Evolutionary conservation across 1,140 invertebrate genomes (phyloP).

Genomic region (Plectus sambesii): DNA sequence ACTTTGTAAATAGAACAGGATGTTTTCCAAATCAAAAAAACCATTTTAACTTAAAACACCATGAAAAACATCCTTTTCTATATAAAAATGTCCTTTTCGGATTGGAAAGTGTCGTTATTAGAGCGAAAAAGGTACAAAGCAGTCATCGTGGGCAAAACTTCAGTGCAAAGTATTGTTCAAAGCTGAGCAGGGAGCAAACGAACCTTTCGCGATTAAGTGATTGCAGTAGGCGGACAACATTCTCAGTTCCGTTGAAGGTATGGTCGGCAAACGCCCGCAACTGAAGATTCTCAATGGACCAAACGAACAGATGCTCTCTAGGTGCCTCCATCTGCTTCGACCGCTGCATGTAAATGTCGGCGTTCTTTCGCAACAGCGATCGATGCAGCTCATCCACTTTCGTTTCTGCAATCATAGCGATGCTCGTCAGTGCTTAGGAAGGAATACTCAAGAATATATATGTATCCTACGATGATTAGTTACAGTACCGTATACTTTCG

Average conservation of each 20-base stretch:
- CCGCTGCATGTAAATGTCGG: slow-evolving; percentile 84
- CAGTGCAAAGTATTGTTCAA: slow-evolving; percentile 1
- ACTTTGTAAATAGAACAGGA: too few species aligned
- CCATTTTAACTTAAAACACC: not conserved
- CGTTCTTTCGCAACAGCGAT: slow-evolving; percentile 72
- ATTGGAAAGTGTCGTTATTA: too few species aligned
- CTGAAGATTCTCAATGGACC: slow-evolving; percentile 62
- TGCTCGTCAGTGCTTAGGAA: slow-evolving; percentile 9
- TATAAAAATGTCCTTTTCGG: too few species aligned
- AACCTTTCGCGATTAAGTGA: slow-evolving; percentile 66
- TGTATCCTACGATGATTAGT: slow-evolving; percentile 5
- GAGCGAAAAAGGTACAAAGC: too few species aligned
- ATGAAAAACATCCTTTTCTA: not conserved
- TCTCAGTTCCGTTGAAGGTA: slow-evolving; percentile 67
- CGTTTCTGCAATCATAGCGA: slow-evolving; percentile 43
- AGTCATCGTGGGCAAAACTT: too few species aligned
- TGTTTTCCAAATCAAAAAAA: not conserved
- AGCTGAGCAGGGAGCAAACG: too few species aligned
- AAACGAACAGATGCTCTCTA: slow-evolving; percentile 65
- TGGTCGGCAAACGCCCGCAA: slow-evolving; percentile 69
- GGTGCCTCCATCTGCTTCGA: slow-evolving; percentile 66
- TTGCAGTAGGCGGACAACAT: slow-evolving; percentile 60
- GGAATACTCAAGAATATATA: slow-evolving; percentile 6
- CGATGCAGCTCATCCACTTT: slow-evolving; percentile 72
- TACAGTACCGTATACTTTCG: not conserved